Percentiles rank a stretch among this genome's conserved stretches.
Evolutionary conservation across 2,888 invertebrate species (phyloP).

Genomic region (Horisme vitalbata): DNA sequence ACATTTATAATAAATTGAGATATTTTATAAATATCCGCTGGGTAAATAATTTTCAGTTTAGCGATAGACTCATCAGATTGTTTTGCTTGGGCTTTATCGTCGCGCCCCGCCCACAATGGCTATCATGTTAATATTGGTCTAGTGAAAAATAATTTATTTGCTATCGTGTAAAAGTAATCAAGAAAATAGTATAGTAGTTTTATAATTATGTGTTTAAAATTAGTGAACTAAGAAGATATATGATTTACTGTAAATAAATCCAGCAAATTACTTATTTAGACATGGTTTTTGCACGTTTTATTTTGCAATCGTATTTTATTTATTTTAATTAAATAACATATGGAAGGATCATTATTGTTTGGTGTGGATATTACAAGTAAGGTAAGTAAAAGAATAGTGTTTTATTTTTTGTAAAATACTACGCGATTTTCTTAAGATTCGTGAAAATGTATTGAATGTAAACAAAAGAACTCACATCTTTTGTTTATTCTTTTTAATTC

Average conservation of each 20-base stretch:
- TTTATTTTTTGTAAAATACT: slow-evolving; percentile 10
- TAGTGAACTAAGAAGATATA: no score
- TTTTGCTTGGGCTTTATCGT: slow-evolving; percentile 52
- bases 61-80: no score
- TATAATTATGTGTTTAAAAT: no score
- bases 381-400: slow-evolving; percentile 38
- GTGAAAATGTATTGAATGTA: slow-evolving; percentile 12
- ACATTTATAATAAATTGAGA: no score
- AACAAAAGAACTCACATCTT: no score
- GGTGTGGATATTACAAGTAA: slow-evolving; percentile 20
- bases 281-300: slow-evolving; percentile 12
- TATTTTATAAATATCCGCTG: no score
- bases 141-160: slow-evolving; percentile 41
- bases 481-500: no score
- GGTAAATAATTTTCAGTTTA: no score
- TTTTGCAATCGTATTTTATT: slow-evolving; percentile 33
- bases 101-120: slow-evolving; percentile 68
- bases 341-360: slow-evolving; percentile 4
- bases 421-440: background rate
- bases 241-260: no score
- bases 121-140: slow-evolving; percentile 55
- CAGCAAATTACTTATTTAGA: background rate
- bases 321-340: slow-evolving; percentile 31
- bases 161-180: slow-evolving; percentile 26
- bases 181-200: background rate